phyloP scores from a whole-genome alignment of 1,140 invertebrate genomes.

The Holcopasites calliopsidis region DNA sequence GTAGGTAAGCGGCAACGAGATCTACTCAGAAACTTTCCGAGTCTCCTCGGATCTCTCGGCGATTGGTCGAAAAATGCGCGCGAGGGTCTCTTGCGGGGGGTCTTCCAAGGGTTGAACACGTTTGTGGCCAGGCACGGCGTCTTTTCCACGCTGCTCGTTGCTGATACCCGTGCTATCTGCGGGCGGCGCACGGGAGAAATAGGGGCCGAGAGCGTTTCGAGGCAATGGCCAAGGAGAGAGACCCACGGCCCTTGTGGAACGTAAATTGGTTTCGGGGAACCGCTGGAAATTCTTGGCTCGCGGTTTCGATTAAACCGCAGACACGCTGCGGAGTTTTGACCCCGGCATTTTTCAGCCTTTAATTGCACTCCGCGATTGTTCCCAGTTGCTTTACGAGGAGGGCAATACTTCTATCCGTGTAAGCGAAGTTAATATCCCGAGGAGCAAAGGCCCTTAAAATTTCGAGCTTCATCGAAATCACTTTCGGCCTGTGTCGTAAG shows the following conservation, averaged over 20 bases:
- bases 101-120: background rate
- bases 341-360: background rate
- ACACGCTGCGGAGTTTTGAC: background rate
- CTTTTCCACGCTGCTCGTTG: conserved; percentile 2
- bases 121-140: background rate
- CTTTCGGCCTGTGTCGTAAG: too few relatives aligned
- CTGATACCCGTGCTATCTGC: conserved; percentile 3
- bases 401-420: background rate
- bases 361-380: background rate
- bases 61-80: background rate
- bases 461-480: background rate
- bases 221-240: background rate
- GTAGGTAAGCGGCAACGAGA: background rate
- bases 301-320: conserved; percentile 3
- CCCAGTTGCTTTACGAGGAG: background rate
- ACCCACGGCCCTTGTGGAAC: background rate
- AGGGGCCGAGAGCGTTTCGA: background rate
- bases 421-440: too few relatives aligned
- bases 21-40: background rate
- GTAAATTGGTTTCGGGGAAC: conserved; percentile 27
- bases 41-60: background rate
- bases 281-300: conserved; percentile 17
- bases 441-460: too few relatives aligned
- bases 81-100: background rate
- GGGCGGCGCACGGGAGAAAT: background rate